phyloP scores from a whole-genome alignment of 2,797 vertebrate genomes.

The Remorina albescens region DNA sequence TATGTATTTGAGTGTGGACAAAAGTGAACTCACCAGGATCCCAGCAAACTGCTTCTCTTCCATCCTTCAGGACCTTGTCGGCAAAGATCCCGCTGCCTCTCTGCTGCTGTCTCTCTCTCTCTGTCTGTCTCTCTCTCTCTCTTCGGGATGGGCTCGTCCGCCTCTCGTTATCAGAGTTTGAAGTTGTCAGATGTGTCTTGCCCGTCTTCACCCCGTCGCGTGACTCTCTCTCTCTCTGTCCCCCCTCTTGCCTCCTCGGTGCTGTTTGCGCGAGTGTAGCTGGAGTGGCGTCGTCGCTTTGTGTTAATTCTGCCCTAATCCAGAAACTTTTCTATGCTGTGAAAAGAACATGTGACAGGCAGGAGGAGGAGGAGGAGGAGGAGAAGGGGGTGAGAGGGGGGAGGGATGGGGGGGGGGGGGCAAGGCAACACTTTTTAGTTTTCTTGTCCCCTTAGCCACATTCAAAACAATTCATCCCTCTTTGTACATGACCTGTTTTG shows the following conservation, averaged over 20 bases:
- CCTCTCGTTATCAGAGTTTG: slow-evolving; percentile 52
- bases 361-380: slow-evolving; percentile 57
- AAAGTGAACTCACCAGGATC: slow-evolving; percentile 83
- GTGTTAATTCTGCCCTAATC: slow-evolving; percentile 87
- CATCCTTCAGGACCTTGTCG: slow-evolving; percentile 81
- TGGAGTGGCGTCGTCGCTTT: slow-evolving; percentile 84
- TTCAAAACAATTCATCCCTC: slow-evolving; percentile 52
- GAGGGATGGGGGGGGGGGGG: background rate
- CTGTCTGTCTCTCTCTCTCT: slow-evolving; percentile 23
- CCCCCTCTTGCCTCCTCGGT: slow-evolving; percentile 69
- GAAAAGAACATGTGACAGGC: slow-evolving; percentile 87
- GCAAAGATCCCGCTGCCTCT: slow-evolving; percentile 77
- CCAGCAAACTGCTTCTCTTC: slow-evolving; percentile 85
- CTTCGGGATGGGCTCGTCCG: slow-evolving; percentile 56
- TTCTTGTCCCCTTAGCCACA: slow-evolving; percentile 54
- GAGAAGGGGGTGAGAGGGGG: background rate
- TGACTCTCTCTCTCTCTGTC: slow-evolving; percentile 59
- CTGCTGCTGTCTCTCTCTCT: slow-evolving; percentile 45
- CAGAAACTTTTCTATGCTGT: slow-evolving; percentile 89
- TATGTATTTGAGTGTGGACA: slow-evolving; percentile 18
- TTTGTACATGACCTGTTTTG: slow-evolving; percentile 27
- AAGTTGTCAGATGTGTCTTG: slow-evolving; percentile 61
- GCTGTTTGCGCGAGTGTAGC: slow-evolving; percentile 75
- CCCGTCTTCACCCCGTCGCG: slow-evolving; percentile 60
- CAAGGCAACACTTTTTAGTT: slow-evolving; percentile 72